phyloP scores from a whole-genome alignment of 2,888 invertebrate species.

The Tenthredo notha region DNA sequence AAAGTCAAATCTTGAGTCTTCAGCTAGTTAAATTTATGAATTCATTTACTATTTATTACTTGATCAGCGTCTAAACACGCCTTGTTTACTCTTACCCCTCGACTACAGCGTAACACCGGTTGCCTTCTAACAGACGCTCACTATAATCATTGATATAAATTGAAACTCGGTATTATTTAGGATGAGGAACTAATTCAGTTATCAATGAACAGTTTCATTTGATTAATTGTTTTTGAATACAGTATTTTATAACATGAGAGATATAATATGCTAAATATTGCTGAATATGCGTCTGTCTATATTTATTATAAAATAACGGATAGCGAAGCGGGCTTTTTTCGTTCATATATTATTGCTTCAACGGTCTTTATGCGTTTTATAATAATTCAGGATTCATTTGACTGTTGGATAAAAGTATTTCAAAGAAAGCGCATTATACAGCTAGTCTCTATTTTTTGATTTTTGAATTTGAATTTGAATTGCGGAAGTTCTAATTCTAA shows the following conservation, averaged over 20 bases:
- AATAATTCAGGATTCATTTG: background rate
- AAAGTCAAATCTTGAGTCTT: background rate
- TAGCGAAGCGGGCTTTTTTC: no score
- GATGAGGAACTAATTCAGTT: background rate
- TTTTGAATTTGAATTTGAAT: background rate
- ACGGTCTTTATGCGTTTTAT: background rate
- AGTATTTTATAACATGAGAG: background rate
- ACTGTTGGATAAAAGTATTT: background rate
- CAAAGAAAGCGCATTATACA: background rate
- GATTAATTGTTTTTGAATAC: background rate
- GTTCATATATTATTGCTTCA: no score
- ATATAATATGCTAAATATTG: no score
- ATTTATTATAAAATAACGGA: background rate
- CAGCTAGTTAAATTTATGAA: background rate
- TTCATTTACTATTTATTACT: background rate
- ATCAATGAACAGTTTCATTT: background rate
- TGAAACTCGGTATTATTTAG: no score
- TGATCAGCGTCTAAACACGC: background rate
- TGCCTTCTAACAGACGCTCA: background rate
- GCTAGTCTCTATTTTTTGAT: background rate
- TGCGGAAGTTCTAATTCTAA: background rate
- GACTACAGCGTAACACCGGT: background rate
- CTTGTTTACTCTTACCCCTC: background rate
- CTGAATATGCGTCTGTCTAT: background rate
- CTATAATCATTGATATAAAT: background rate